These are phyloP conservation scores for Malacoraja senta DNA, from an alignment of 2,797 vertebrate genomes.

Conservation along the genomic window DNA sequence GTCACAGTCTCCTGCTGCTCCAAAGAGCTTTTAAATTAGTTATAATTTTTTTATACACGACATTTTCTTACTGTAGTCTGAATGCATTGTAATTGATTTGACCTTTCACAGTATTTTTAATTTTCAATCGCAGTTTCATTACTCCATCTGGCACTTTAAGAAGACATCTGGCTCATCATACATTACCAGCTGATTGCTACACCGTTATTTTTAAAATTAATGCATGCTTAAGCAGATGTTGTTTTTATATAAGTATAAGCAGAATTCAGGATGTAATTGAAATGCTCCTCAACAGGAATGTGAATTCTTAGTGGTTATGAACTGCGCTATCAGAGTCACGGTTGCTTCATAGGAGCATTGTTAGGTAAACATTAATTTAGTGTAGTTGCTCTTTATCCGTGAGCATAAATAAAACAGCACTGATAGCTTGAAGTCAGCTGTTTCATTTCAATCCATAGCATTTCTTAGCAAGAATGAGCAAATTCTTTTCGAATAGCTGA, in stretches of 20 bases:
- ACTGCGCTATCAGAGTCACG: constrained; percentile 64
- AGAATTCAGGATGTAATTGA: constrained; percentile 77
- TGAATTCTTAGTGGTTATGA: constrained; percentile 69
- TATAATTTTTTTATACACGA: constrained; percentile 29
- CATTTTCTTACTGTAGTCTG: constrained; percentile 32
- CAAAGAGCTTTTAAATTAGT: constrained; percentile 28
- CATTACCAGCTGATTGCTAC: constrained; percentile 97
- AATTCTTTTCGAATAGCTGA: constrained; percentile 78
- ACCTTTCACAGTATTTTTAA: constrained; percentile 97
- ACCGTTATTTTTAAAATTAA: constrained; percentile 98
- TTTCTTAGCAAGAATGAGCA: constrained; percentile 72
- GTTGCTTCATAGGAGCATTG: constrained; percentile 69
- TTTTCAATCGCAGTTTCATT: constrained; percentile 98
- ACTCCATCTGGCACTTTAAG: constrained; percentile 99
- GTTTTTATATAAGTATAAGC: constrained; percentile 92
- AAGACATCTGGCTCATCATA: constrained; percentile 99
- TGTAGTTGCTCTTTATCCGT: constrained; percentile 69
- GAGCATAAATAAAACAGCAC: constrained; percentile 77
- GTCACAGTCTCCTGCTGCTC: constrained; percentile 8
- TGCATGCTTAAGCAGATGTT: constrained; percentile 99
- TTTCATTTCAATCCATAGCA: constrained; percentile 75
- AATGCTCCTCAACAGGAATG: constrained; percentile 81
- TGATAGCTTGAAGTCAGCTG: constrained; percentile 69
- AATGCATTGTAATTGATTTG: constrained; percentile 85
- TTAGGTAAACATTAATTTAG: constrained; percentile 79